phyloP scores from a whole-genome alignment of 2,797 vertebrate genomes.

The Mormyrus hasselquistii region DNA sequence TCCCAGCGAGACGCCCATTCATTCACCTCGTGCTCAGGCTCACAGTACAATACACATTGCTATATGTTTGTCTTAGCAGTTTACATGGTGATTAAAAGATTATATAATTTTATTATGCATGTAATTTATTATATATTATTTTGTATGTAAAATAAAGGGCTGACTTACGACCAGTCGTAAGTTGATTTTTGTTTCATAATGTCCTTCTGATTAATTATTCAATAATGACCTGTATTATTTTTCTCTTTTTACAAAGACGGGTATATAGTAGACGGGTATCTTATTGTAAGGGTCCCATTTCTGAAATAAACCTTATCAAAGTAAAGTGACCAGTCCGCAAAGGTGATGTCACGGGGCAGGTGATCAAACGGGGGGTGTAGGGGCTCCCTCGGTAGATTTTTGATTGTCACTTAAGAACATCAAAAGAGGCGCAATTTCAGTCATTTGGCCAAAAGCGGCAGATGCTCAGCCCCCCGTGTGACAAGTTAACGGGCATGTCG shows the following conservation, averaged over 20 bases:
- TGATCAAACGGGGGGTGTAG: background rate
- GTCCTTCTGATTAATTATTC: too few relatives aligned
- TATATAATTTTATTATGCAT: background rate
- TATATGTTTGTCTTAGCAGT: too few relatives aligned
- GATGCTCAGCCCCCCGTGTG: background rate
- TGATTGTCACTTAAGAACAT: background rate
- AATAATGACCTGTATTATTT: too few relatives aligned
- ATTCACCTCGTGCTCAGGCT: background rate
- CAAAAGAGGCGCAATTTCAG: background rate
- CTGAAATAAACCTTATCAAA: background rate
- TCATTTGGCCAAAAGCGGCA: background rate
- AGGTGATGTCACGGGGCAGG: background rate
- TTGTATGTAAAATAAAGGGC: too few relatives aligned
- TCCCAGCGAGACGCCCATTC: background rate
- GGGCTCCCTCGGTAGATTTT: too few relatives aligned
- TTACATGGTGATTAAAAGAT: too few relatives aligned
- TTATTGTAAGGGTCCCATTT: background rate
- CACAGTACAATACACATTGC: too few relatives aligned
- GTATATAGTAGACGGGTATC: background rate
- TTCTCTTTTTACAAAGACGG: too few relatives aligned
- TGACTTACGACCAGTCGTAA: too few relatives aligned
- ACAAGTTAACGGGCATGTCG: background rate
- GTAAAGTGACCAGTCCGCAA: background rate
- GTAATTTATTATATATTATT: too few relatives aligned
- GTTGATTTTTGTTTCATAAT: background rate